Base-by-base conservation (phyloP, 2,797 vertebrate species). In the Poeciliopsis turneri region DNA sequence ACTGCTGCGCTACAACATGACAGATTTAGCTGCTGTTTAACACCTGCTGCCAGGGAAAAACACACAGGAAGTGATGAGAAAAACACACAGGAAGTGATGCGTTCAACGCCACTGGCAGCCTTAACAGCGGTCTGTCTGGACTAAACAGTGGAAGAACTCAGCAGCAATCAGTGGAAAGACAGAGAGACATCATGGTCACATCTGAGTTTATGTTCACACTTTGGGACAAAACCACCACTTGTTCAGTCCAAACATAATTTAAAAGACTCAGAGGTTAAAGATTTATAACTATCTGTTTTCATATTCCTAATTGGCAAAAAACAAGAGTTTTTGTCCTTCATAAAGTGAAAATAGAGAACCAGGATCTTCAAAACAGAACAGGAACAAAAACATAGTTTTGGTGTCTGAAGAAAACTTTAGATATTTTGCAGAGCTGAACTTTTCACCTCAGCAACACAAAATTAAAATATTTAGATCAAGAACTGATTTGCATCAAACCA, bases 11-110 rank as follows among this genome's bases (percentile, higher is more conserved):
- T 85, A 5, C 86, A 87, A 89, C 88, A 89, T 87, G 87, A 87
- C 85, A 90, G 90, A 90, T 92, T 90, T 88, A 90, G 87, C 70
- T 69, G 55, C 73, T 88, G 25, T 82, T 25, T 28, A 83, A 82
- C 84, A 91, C 84, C 87, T 86, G 76, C 66, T 87, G 85, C 86
- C 86, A 85, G 74, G 82, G 86, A 10, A 87, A 90, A 86, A 80
- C 57, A 83, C 66, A 77, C 79, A 88, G 82, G 80, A n/a, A n/a
- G n/a, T n/a, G n/a, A n/a, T n/a, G n/a, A n/a, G n/a, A n/a, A n/a
- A n/a, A n/a, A n/a, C n/a, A n/a, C n/a, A n/a, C n/a, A n/a, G n/a
- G n/a, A 87, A 84, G 85, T 77, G 86, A 90, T 90, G 81, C 51
- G 46, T 87, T 74, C 76, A 80, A 77, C 75, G 77, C 75, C 87